Evolutionary conservation across 2,797 vertebrate species (phyloP), one percentile per base, ranked within the genome.

Genomic region (Neostethus bicornis): DNA sequence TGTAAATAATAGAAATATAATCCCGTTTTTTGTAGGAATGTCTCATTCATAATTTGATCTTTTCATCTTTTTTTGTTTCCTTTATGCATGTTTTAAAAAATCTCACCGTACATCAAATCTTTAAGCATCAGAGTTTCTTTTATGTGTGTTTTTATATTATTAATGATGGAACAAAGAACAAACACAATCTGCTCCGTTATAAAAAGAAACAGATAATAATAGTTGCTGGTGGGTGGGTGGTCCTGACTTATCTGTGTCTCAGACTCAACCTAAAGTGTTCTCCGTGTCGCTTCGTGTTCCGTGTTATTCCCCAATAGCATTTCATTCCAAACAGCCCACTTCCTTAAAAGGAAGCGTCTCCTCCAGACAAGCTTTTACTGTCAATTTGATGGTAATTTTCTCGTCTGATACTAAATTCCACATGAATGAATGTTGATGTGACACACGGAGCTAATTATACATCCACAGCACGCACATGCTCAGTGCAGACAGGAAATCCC

Each of bases 401-500:
- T 2, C 17, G 10, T 32, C 16, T 2, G 24, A 39, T 52, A 56
- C 62, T 10, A n/a, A 61, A 16, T 67, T 68, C 28, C 60, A 3
- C 9, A 42, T 16, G 5, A 62, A 28, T 44, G 49, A 56, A 26
- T 32, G n/a, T 26, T 10, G 4, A 9, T n/a, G 11, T 60, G 35
- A 59, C 50, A 54, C 59, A 31, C 21, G 19, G 2, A 5, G 14
- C 21, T 25, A 5, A 12, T 44, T 7, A 14, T 21, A 24, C 23
- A 20, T 17, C 4, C 19, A 7, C 9, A 14, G 2, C n/a, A 10
- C 21, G 3, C 35, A 54, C 4, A 32, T 14, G 13, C 19, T 1
- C 11, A 3, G 39, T 26, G 21, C 17, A 44, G n/a, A 20, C 29
- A 0, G 66, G 60, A 68, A 75, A 32, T 68, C 42, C 37, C 56